These are phyloP conservation scores for Thamnophis elegans DNA, from an alignment of 2,797 vertebrate genomes.

Conservation along the genomic window DNA sequence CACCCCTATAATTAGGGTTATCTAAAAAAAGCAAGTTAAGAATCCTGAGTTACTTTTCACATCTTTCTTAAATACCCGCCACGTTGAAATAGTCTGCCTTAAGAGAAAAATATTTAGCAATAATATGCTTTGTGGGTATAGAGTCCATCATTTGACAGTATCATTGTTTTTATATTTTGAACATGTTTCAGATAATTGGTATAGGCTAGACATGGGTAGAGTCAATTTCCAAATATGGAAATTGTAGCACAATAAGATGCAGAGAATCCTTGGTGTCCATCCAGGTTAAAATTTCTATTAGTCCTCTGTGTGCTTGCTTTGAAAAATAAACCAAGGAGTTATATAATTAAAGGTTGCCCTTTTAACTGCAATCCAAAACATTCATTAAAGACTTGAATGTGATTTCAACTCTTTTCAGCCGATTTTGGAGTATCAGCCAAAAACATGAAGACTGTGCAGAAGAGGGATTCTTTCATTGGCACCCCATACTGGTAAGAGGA, in stretches of 20 bases:
- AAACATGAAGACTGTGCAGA: conserved; percentile 92
- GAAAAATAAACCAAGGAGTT: neutral
- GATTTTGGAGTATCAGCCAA: conserved; percentile 98
- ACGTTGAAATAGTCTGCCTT: neutral
- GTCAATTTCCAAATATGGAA: neutral
- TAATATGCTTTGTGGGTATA: neutral
- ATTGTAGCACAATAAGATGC: neutral
- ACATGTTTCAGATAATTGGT: neutral
- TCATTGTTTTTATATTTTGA: neutral
- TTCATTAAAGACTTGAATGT: conserved; percentile 1
- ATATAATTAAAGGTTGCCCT: neutral
- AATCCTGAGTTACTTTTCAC: neutral
- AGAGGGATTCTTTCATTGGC: conserved; percentile 95
- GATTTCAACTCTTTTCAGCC: conserved; percentile 73
- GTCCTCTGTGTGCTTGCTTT: neutral
- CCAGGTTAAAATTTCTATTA: too few relatives aligned
- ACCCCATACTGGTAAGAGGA: conserved; percentile 95
- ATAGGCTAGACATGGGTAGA: neutral
- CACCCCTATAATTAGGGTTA: neutral
- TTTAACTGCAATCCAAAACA: neutral
- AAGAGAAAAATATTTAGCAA: neutral
- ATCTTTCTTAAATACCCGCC: neutral
- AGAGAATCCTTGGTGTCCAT: neutral
- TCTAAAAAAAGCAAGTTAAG: neutral
- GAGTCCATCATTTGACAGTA: neutral